Conservation (phyloP, 2,113 vertebrate species). For the Dendropsophus ebraccatus region DNA sequence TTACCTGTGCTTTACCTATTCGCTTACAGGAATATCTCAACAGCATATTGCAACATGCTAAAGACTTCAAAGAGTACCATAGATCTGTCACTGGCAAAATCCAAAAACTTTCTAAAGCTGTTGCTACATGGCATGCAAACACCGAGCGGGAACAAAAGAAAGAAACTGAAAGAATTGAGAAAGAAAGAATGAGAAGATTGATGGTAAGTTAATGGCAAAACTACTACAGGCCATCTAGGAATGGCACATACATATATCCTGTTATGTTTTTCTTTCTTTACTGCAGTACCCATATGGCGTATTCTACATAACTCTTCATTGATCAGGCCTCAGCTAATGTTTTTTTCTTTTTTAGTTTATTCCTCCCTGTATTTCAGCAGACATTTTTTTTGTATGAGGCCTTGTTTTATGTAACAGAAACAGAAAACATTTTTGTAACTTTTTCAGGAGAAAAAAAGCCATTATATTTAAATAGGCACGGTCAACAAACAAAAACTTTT, state of each 20-base stretch:
- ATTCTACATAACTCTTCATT: too few relatives aligned
- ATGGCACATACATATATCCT: neutral
- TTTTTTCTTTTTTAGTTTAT: too few relatives aligned
- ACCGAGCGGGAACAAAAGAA: slow-evolving; percentile 98
- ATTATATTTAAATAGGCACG: too few relatives aligned
- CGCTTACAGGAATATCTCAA: slow-evolving; percentile 92
- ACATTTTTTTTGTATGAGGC: too few relatives aligned
- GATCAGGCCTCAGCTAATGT: too few relatives aligned
- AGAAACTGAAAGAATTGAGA: slow-evolving; percentile 96
- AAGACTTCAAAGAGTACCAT: slow-evolving; percentile 98
- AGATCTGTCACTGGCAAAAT: slow-evolving; percentile 94
- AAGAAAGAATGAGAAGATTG: slow-evolving; percentile 95
- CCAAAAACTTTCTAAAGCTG: slow-evolving; percentile 93
- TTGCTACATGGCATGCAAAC: slow-evolving; percentile 97
- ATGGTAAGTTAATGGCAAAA: slow-evolving; percentile 80
- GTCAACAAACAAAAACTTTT: too few relatives aligned
- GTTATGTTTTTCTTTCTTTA: too few relatives aligned
- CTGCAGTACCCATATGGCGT: too few relatives aligned
- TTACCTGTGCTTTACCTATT: neutral
- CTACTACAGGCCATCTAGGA: neutral
- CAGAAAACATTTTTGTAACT: too few relatives aligned
- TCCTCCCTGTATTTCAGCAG: too few relatives aligned
- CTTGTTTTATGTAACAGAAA: too few relatives aligned
- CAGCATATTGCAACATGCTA: slow-evolving; percentile 97
- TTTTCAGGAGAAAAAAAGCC: too few relatives aligned